Evolutionary conservation across 2,113 vertebrate genomes (phyloP).

Genomic region (Cinclus mexicanus): DNA sequence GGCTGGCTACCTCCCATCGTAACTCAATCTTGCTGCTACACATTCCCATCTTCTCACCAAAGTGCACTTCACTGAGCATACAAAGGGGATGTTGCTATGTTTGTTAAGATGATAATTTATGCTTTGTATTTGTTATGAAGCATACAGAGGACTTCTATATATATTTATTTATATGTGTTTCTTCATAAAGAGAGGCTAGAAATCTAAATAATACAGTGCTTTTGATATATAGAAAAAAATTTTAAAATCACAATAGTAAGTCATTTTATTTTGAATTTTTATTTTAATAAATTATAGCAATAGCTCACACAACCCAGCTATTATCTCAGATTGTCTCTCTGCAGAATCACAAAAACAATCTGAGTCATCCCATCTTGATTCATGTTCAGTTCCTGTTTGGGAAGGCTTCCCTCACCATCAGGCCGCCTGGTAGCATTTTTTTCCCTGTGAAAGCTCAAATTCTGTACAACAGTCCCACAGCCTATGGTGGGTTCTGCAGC

Average conservation of each 20-base stretch:
- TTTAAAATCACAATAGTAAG: not conserved
- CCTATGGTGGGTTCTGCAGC: not conserved
- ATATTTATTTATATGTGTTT: not conserved
- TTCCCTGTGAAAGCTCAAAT: not conserved
- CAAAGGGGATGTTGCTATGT: not conserved
- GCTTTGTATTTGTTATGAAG: not conserved
- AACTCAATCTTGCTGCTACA: not conserved
- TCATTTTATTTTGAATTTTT: slow-evolving; percentile 22
- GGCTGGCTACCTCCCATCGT: not conserved
- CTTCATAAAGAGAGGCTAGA: not conserved
- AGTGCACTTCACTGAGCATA: not conserved
- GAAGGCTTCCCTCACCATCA: slow-evolving; percentile 21
- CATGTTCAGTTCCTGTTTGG: slow-evolving; percentile 56
- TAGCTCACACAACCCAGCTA: slow-evolving; percentile 45
- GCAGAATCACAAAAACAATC: slow-evolving; percentile 55
- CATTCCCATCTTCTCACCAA: not conserved
- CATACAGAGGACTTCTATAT: not conserved
- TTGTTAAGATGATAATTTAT: not conserved
- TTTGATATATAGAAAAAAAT: not conserved
- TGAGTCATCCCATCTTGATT: slow-evolving; percentile 49
- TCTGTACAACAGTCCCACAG: not conserved
- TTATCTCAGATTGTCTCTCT: slow-evolving; percentile 60
- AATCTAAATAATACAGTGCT: not conserved
- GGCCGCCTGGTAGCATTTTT: not conserved
- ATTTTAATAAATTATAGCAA: slow-evolving; percentile 42